Base-by-base conservation (phyloP, 2,113 vertebrate genomes). In the Parus major region DNA sequence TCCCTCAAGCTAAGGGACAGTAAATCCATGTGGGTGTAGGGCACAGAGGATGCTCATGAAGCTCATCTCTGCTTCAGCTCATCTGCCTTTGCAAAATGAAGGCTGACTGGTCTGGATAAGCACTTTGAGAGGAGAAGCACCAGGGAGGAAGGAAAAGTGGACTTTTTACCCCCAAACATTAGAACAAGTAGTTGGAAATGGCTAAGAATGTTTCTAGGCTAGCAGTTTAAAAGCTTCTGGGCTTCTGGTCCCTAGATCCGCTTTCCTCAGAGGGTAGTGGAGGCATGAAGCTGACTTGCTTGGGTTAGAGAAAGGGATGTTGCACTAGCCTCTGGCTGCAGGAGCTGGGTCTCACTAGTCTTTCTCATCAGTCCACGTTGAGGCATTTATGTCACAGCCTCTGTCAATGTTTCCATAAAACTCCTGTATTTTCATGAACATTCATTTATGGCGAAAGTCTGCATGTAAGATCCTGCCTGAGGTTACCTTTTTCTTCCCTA, bases 401-500 rank as follows among this genome's bases (percentile, higher is more conserved):
- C 44, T 83, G 85, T 94, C 92, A 73, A 13, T 81, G 71, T 96
- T 97, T 96, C 94, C 94, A 78, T 88, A 94, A 86, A 93, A 88
- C 78, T 13, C 73, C 82, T 28, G 2, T 91, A 72, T 92, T 94
- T 96, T 94, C 88, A 63, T 88, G 94, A 93, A 70, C 95, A 69
- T 92, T 95, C 91, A 91, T 85, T 95, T 97, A 76, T 61, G 78
- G 73, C 29, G 8, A 86, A 96, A 94, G 84, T 68, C 93, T 94
- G 69, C 83, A 60, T 21, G 3, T 95, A 92, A 85, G 84, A 87
- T 94, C 69, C 46, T 95, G 92, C 92, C 96, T 87, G 88, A 96
- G 93, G 90, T 93, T 96, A 95, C 94, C 89, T 96, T 96, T 95
- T 93, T 83, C 77, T 93, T 93, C 94, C 66, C 66, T 95, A 86